phyloP scores from a whole-genome alignment of 1,140 invertebrate species.

The Protaetia brevitarsis region DNA sequence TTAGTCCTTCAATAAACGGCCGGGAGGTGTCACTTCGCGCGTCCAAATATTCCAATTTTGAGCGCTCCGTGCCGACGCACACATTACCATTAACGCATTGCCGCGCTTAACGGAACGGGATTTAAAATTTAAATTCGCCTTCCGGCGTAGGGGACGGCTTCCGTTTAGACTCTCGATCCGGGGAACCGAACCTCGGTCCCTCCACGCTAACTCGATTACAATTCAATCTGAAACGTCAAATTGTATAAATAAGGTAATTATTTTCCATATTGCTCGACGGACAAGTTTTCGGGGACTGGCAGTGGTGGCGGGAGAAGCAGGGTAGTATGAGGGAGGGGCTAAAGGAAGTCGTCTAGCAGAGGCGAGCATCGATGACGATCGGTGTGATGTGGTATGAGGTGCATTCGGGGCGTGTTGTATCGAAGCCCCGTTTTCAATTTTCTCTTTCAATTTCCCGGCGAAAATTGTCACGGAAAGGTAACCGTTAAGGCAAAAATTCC shows the following conservation, averaged over 20 bases:
- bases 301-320: no score
- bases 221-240: slow-evolving; percentile 22
- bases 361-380: slow-evolving; percentile 10
- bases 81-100: background rate
- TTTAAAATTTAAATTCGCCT: slow-evolving; percentile 19
- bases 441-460: slow-evolving; percentile 5
- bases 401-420: no score
- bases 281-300: no score
- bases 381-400: no score
- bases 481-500: slow-evolving; percentile 9
- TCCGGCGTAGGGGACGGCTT: slow-evolving; percentile 5
- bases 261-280: slow-evolving; percentile 4
- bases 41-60: background rate
- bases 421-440: slow-evolving; percentile 9
- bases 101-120: background rate
- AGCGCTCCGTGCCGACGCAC: background rate
- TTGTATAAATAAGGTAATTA: slow-evolving; percentile 21
- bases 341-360: background rate
- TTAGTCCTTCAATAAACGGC: background rate
- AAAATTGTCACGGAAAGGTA: slow-evolving; percentile 13
- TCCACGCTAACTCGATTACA: background rate
- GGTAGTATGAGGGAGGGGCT: background rate
- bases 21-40: background rate
- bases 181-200: background rate
- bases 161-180: background rate